These are phyloP conservation scores for Oncopeltus fasciatus DNA, from an alignment of 1,140 invertebrate species.

Conservation along the genomic window DNA sequence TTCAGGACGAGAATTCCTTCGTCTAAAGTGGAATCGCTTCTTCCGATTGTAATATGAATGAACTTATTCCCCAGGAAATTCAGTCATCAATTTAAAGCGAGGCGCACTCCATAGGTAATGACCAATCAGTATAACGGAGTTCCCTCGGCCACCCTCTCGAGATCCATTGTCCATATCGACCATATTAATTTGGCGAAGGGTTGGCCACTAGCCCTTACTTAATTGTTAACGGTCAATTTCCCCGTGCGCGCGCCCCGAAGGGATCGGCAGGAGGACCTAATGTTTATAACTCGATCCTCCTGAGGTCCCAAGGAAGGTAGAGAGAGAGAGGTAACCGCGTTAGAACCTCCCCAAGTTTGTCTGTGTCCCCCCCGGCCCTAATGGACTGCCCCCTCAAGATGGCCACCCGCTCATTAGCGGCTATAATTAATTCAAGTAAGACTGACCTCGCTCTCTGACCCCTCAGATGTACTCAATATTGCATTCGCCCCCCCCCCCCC, in stretches of 20 bases:
- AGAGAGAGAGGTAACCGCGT: background rate
- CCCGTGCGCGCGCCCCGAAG: background rate
- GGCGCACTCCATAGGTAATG: background rate
- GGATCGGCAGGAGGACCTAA: background rate
- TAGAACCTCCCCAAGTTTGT: background rate
- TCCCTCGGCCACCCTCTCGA: background rate
- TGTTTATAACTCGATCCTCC: slow-evolving; percentile 2
- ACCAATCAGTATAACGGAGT: background rate
- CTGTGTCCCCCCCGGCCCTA: background rate
- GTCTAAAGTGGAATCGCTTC: too few relatives aligned
- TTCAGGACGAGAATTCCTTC: too few relatives aligned
- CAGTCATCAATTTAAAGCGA: too few relatives aligned
- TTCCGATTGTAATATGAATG: too few relatives aligned
- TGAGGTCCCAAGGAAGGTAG: background rate
- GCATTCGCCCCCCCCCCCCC: background rate
- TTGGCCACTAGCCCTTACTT: too few relatives aligned
- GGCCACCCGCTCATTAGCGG: background rate
- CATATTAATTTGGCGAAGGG: background rate
- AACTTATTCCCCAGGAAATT: too few relatives aligned
- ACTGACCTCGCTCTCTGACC: background rate
- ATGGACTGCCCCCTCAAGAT: background rate
- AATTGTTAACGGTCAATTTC: slow-evolving; percentile 10
- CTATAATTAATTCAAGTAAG: slow-evolving; percentile 9
- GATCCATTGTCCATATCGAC: slow-evolving; percentile 7
- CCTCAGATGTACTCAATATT: slow-evolving; percentile 7